Conservation (phyloP, 2,113 vertebrate genomes). For the Tichodroma muraria region DNA sequence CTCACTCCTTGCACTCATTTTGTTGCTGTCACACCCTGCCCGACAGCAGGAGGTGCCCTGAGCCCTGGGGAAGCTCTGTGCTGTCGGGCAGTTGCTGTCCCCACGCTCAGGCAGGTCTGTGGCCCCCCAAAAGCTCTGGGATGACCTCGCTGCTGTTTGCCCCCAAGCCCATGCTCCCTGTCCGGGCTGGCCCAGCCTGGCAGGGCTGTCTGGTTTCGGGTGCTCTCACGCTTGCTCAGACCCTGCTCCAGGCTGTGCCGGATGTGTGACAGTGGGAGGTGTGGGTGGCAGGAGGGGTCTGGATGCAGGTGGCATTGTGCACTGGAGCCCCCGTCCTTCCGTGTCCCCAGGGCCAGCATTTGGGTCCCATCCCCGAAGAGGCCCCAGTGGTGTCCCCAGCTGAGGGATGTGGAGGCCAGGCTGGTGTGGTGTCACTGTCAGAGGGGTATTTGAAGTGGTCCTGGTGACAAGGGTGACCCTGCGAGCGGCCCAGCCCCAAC, state of each 20-base stretch:
- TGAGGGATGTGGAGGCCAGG: neutral
- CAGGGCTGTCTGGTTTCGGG: slow-evolving; percentile 12
- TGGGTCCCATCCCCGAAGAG: neutral
- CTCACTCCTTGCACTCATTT: neutral
- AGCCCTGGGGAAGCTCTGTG: neutral
- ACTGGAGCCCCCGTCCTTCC: neutral
- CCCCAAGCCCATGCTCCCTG: fast-evolving
- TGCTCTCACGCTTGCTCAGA: neutral
- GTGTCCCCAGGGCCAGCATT: neutral
- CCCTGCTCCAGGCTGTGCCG: neutral
- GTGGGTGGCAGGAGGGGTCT: neutral
- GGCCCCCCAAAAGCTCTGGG: neutral
- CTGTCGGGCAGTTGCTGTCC: fast-evolving
- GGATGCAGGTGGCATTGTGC: neutral
- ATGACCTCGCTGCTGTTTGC: fast-evolving
- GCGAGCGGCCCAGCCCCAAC: neutral
- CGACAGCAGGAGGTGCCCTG: neutral
- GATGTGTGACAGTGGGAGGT: neutral
- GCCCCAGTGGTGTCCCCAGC: neutral
- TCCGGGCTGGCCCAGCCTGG: neutral
- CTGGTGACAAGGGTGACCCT: neutral
- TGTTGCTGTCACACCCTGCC: neutral
- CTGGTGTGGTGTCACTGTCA: fast-evolving
- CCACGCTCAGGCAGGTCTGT: fast-evolving
- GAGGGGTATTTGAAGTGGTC: neutral